phyloP scores from a whole-genome alignment of 2,888 invertebrate species.

The Lycophotia porphyrea region DNA sequence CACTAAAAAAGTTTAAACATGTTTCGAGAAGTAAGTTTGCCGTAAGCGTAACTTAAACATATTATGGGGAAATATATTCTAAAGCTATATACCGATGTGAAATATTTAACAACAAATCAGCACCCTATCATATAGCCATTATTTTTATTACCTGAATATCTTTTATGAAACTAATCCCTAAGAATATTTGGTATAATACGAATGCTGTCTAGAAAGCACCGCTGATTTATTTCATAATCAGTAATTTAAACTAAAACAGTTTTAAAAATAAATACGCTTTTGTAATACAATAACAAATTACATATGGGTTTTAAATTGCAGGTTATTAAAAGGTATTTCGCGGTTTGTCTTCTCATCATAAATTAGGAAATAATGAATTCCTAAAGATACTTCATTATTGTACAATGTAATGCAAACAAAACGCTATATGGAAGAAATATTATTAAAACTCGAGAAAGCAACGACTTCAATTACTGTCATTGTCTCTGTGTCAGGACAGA shows the following conservation, averaged over 20 bases:
- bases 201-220: background rate
- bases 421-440: background rate
- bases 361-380: background rate
- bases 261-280: background rate
- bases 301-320: background rate
- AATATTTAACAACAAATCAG: background rate
- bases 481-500: constrained; percentile 28
- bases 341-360: background rate
- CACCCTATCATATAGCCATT: background rate
- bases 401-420: background rate
- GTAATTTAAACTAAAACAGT: background rate
- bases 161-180: background rate
- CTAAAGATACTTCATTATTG: background rate
- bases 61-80: background rate
- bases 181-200: background rate
- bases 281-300: background rate
- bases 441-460: constrained; percentile 20
- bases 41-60: no score
- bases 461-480: constrained; percentile 20
- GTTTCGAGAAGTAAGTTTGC: background rate
- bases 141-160: background rate
- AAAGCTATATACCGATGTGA: background rate
- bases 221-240: background rate
- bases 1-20: background rate
- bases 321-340: background rate